Base-by-base conservation (phyloP, 2,797 vertebrate species). In the Pristis pectinata region DNA sequence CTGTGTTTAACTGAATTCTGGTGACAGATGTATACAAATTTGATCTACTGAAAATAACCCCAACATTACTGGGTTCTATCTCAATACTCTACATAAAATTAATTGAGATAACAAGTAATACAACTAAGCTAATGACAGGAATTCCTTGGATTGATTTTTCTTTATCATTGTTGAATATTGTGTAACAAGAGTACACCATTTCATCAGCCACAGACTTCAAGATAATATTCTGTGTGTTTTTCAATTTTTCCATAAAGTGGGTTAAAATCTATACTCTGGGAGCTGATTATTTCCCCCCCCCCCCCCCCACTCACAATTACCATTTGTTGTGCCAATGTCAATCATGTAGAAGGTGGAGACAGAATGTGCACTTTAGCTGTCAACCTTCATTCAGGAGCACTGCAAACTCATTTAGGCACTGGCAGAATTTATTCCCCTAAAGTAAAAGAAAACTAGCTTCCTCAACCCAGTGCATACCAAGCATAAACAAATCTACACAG, bases 361-460 rank as follows among this genome's bases (percentile, higher is more conserved):
- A 10, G 87, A 91, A 37, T 11, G 37, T 49, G n/a, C 59, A 67
- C 61, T 37, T 91, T 41, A 11, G n/a, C 61, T 41, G n/a, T 91
- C 87, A 91, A 91, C 87, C 87, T 67, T 67, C 87, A 91, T 91
- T 91, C 59, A 91, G 61, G 13, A 27, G n/a, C n/a, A 41, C 67
- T 41, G 87, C 59, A 91, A 67, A 67, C n/a, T 67, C 59, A 91
- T 91, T 91, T 91, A 61, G 19, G 61, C 87, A 91, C 70, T 67
- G 59, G 61, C 64, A 24, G 61, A 41, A 91, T 91, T 37, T 67
- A 91, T 91, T 91, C 87, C 87, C 87, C 37, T 59, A 91, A 91
- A 41, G n/a, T 67, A 24, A 91, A 91, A 91, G 91, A 91, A 10
- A 37, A 64, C 56, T 41, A 89, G 59, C 34, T 89, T 11, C 34